Conservation (phyloP, 2,797 vertebrate genomes). For the Hybognathus amarus region DNA sequence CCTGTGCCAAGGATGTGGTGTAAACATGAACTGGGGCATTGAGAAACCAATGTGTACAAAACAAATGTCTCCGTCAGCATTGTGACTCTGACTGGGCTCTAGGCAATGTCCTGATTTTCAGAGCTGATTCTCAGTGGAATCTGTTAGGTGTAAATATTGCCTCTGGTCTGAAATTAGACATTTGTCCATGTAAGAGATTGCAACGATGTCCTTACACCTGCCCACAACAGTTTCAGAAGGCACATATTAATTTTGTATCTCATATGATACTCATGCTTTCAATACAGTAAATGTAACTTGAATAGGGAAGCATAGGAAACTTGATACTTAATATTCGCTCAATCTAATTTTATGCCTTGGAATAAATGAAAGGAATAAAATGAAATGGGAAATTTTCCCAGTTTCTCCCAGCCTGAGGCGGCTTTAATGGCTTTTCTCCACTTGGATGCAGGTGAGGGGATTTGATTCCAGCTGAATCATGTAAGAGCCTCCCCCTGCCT, state of each 20-base stretch:
- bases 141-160: conserved; percentile 4
- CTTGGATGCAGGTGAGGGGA: conserved; percentile 87
- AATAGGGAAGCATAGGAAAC: conserved; percentile 34
- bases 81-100: conserved; percentile 33
- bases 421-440: conserved; percentile 88
- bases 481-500: conserved; percentile 58
- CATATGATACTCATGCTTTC: conserved; percentile 42
- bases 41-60: conserved; percentile 31
- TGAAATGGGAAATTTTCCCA: conserved; percentile 60
- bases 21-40: conserved; percentile 50
- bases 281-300: conserved; percentile 33
- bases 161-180: not conserved
- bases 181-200: conserved; percentile 10
- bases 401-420: conserved; percentile 84
- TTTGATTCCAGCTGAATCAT: conserved; percentile 86
- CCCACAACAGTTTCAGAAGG: not conserved
- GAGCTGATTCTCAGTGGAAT: conserved; percentile 14
- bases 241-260: not conserved
- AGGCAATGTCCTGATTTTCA: conserved; percentile 18
- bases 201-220: not conserved
- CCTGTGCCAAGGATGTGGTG: conserved; percentile 49
- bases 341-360: conserved; percentile 44
- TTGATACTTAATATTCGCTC: conserved; percentile 49
- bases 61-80: conserved; percentile 49
- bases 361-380: conserved; percentile 51